Base-by-base conservation (phyloP, 1,140 invertebrate genomes). In the Scaptodrosophila lebanonensis region DNA sequence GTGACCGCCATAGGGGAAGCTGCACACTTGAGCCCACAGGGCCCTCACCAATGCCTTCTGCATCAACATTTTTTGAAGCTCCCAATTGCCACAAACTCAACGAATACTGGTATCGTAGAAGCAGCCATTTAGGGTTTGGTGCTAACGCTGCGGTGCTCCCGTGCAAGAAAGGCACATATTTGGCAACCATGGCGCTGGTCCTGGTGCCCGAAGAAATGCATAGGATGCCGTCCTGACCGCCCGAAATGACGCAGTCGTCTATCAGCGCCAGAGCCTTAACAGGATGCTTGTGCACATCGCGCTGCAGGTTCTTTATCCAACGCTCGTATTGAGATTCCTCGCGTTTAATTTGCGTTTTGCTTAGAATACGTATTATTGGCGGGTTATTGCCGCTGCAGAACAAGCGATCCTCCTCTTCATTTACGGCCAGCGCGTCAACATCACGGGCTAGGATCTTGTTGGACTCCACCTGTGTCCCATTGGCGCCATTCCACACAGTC, bases 381-480 rank as follows among this genome's bases (percentile, higher is more conserved):
- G 95, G 93, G 86, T 97, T 94, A 35, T 95, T 92, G 11, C 96
- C 95, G 66, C 93, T 91, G 73, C 92, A 94, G 75, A 93, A 94
- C 30, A 96, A 84, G 13, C 89, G 90, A 22, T 91, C 90, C 79
- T 92, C 89, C 64, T 93, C 91, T 36, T 93, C 89, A n/a, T 92
- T 92, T 1, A 96, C 87, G 11, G 89, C 90, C 25, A 97, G 57
- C 1, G 91, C 86, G 8, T 95, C 87, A 30, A 97, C 91, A 88
- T 96, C 95, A 0, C 93, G 92, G 62, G 92, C 92, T 72, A 97
- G 93, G 33, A 92, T 93, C 53, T 92, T 91, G 57, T 92, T 91
- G 42, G 89, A 91, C 82, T 95, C 91, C 32, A 95, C 90, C 57
- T 95, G 88, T 15, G 93, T 92, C 9, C 94, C 95, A 25, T 92